Evolutionary conservation across 2,888 invertebrate genomes (phyloP).

Genomic region (Galerucella nymphaeae): DNA sequence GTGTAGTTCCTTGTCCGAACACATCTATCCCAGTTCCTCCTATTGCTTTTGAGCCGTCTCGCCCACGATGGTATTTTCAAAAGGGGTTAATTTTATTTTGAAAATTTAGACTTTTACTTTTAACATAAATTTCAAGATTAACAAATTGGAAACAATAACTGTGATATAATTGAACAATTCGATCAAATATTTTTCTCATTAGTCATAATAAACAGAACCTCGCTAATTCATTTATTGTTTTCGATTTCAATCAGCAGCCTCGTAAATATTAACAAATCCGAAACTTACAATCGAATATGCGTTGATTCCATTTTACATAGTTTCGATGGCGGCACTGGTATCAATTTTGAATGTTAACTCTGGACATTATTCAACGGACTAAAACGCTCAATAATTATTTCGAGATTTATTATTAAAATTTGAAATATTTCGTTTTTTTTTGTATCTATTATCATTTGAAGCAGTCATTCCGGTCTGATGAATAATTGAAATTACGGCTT

Average conservation of each 20-base stretch:
- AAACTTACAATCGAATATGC: constrained; percentile 4
- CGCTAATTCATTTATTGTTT: neutral
- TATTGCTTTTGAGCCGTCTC: no score
- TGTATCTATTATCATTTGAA: constrained; percentile 15
- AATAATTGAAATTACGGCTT: constrained; percentile 42
- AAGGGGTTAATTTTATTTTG: no score
- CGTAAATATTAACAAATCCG: constrained; percentile 10
- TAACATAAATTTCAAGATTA: no score
- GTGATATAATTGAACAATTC: no score
- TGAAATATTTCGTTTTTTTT: constrained; percentile 19
- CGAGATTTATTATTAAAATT: constrained; percentile 32
- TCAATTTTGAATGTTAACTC: constrained; percentile 8
- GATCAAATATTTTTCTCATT: no score
- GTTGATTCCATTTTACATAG: neutral
- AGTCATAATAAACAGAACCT: neutral
- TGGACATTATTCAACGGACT: constrained; percentile 14
- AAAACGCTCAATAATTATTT: constrained; percentile 33
- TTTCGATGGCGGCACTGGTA: neutral
- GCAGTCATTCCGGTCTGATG: constrained; percentile 32
- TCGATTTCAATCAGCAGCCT: constrained; percentile 12
- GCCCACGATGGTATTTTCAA: no score
- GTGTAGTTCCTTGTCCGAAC: no score
- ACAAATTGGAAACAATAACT: no score
- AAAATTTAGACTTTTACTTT: no score
- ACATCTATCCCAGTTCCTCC: no score